Evolutionary conservation across 2,113 vertebrate genomes (phyloP).

Genomic region (Perca fluviatilis): DNA sequence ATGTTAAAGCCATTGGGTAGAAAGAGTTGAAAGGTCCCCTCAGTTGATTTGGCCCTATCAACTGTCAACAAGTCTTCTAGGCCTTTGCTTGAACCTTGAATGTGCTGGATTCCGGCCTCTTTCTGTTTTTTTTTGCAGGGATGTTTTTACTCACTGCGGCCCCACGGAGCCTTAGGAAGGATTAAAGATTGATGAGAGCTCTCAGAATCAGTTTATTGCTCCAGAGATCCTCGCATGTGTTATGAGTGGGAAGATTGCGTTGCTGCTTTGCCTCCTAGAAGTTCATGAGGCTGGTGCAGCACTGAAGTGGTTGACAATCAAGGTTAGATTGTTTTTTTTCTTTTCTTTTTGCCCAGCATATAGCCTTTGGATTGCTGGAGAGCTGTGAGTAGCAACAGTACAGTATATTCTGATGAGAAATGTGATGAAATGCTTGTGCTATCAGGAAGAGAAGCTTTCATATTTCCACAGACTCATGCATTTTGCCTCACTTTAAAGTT

Average conservation of each 20-base stretch:
- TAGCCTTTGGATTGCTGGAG: constrained; percentile 50
- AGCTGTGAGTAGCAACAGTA: constrained; percentile 48
- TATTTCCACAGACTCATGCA: constrained; percentile 53
- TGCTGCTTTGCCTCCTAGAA: constrained; percentile 76
- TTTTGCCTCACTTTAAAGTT: constrained; percentile 66
- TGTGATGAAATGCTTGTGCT: constrained; percentile 64
- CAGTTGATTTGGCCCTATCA: constrained; percentile 65
- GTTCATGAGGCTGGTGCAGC: constrained; percentile 62
- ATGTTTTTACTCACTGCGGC: constrained; percentile 71
- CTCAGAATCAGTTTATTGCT: constrained; percentile 84
- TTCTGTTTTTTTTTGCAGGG: constrained; percentile 71
- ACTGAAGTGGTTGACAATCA: constrained; percentile 77
- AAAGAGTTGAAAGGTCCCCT: constrained; percentile 63
- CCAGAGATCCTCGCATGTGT: constrained; percentile 77
- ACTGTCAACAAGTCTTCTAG: constrained; percentile 72
- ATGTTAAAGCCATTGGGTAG: constrained; percentile 27
- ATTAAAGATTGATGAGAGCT: constrained; percentile 84
- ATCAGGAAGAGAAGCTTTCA: constrained; percentile 51
- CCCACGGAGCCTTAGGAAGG: constrained; percentile 71
- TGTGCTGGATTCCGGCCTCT: constrained; percentile 61
- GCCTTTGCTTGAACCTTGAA: constrained; percentile 76
- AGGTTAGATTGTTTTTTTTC: constrained; percentile 63
- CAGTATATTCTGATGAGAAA: constrained; percentile 61
- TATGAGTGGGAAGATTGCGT: constrained; percentile 79
- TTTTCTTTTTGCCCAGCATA: constrained; percentile 38